Evolutionary conservation across 2,113 vertebrate genomes (phyloP).

Genomic region (Callopanchax toddi): DNA sequence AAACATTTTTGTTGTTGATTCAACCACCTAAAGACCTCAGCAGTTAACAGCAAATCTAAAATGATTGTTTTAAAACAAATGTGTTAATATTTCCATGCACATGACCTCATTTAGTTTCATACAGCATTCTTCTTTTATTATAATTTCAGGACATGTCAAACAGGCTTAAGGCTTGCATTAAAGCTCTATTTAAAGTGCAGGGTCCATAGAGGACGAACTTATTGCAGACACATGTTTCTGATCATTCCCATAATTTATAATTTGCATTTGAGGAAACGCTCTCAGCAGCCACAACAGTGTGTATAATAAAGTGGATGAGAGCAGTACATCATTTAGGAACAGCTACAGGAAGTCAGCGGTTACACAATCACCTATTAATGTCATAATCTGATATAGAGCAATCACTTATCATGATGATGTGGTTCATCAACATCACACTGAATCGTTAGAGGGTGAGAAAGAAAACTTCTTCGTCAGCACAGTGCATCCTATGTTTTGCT

Average conservation of each 20-base stretch:
- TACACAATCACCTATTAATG: slow-evolving; percentile 17
- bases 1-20: not conserved
- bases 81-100: too few species aligned
- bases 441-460: slow-evolving; percentile 7
- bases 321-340: slow-evolving; percentile 15
- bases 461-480: too few species aligned
- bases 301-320: not conserved
- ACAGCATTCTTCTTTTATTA: not conserved
- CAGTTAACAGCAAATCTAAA: not conserved
- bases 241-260: slow-evolving; percentile 24
- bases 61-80: not conserved
- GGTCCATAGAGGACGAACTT: not conserved
- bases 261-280: slow-evolving; percentile 30
- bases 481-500: too few species aligned
- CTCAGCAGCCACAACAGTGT: slow-evolving; percentile 5
- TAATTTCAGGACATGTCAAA: not conserved
- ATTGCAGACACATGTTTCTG: slow-evolving; percentile 37
- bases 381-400: slow-evolving; percentile 5
- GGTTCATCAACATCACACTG: slow-evolving; percentile 13
- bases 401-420: slow-evolving; percentile 16
- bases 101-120: not conserved
- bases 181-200: not conserved
- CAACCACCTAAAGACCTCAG: not conserved
- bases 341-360: slow-evolving; percentile 1
- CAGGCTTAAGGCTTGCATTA: not conserved